Conservation (phyloP, 2,797 vertebrate genomes). For the Phoxinus dragarum region DNA sequence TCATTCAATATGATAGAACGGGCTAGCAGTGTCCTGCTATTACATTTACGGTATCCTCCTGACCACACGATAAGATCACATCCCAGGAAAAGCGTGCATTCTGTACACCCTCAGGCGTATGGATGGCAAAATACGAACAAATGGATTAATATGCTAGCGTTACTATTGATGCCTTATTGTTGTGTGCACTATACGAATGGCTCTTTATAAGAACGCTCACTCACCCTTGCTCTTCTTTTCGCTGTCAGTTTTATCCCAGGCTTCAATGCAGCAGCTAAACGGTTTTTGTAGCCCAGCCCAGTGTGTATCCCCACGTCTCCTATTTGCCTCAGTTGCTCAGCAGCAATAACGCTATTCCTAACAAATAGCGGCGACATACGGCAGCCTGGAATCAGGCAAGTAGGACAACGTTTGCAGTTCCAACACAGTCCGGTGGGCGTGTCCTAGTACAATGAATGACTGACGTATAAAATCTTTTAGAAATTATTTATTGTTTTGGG, state of each 20-base stretch:
- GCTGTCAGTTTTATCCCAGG: slow-evolving; percentile 30
- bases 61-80: slow-evolving; percentile 5
- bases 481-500: background rate
- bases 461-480: background rate
- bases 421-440: slow-evolving; percentile 63
- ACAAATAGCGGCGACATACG: slow-evolving; percentile 68
- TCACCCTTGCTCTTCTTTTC: slow-evolving; percentile 53
- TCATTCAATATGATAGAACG: slow-evolving; percentile 8
- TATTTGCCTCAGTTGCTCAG: slow-evolving; percentile 61
- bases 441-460: slow-evolving; percentile 2
- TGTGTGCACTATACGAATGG: background rate
- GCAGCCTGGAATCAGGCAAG: slow-evolving; percentile 56
- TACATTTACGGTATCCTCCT: background rate
- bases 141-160: background rate
- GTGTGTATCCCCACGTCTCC: slow-evolving; percentile 48
- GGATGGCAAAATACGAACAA: background rate
- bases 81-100: slow-evolving; percentile 15
- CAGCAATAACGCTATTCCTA: slow-evolving; percentile 65
- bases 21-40: slow-evolving; percentile 29
- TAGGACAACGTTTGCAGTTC: slow-evolving; percentile 50
- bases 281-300: slow-evolving; percentile 56
- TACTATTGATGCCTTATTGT: background rate
- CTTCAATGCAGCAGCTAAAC: slow-evolving; percentile 36
- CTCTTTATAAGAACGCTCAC: background rate
- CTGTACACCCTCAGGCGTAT: background rate